Base-by-base conservation (phyloP, 2,797 vertebrate genomes). In the Peromyscus melanophrys region DNA sequence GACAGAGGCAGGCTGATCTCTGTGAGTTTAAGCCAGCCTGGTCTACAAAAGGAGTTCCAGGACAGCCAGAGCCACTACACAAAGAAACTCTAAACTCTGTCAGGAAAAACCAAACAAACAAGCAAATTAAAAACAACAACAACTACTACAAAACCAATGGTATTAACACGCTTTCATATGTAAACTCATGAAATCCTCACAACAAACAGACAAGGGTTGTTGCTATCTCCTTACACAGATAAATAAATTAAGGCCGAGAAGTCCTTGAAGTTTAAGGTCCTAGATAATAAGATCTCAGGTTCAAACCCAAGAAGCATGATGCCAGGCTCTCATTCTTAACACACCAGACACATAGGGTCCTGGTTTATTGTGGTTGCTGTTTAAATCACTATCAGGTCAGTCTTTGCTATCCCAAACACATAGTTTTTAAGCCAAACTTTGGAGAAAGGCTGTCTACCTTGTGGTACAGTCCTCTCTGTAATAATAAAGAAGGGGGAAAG, bases 351-450 rank as follows among this genome's bases (percentile, higher is more conserved):
- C 4, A 17, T 4, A 4, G 4, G 6, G n/a, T 19, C 76, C 11
- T 92, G 78, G 67, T 75, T 13, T 75, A 23, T 75, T 14, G 37
- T 27, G 23, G 37, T 43, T 43, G 23, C 71, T 43, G 23, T 75
- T 75, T 75, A 75, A 75, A 43, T 55, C 9, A 16, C 49, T n/a
- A 29, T 21, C 17, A 80, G 82, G 65, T 77, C 61, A 76, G 89
- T 84, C 46, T 81, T 93, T 81, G 86, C 46, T 85, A 57, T 88
- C 46, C 23, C 73, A 46, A 95, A 93, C 88, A 90, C 4, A 83
- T 1, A 40, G 11, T 21, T 89, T 93, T 76, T 46, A 65, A 93
- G 46, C 2, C 63, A 93, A 69, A 84, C 80, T 81, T 73, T 14
- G 25, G 90, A 93, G 71, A 34, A 92, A 59, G 61, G 4, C 4